Percentiles rank a stretch among this genome's conserved stretches.
Evolutionary conservation across 2,888 invertebrate species (phyloP).

Genomic region (Troilus luridus): DNA sequence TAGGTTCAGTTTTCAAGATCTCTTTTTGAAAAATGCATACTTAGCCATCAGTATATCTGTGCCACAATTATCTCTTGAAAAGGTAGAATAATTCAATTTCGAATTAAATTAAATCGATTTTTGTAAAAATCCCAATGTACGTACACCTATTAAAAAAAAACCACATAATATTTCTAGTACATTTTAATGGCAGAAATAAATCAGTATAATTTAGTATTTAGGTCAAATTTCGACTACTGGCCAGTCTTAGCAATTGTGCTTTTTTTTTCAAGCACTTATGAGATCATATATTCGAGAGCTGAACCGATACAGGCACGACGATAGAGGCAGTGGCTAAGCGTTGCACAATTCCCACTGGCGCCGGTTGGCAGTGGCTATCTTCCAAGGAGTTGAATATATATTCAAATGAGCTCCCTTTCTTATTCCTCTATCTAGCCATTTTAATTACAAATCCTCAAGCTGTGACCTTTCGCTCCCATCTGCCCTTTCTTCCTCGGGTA

Average conservation of each 20-base stretch:
- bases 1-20: too few species aligned
- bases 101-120: too few species aligned
- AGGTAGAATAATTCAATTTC: too few species aligned
- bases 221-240: too few species aligned
- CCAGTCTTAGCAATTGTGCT: neutral
- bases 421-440: constrained; percentile 27
- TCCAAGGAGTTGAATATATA: constrained; percentile 44
- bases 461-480: constrained; percentile 14
- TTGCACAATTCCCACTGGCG: neutral
- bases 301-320: neutral
- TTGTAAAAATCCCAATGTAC: too few species aligned
- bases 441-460: constrained; percentile 45
- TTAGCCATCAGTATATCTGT: too few species aligned
- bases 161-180: too few species aligned
- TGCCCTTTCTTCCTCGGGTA: neutral
- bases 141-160: too few species aligned
- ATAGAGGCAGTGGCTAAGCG: neutral
- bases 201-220: too few species aligned
- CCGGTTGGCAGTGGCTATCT: constrained; percentile 13
- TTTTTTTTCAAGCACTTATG: neutral
- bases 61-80: too few species aligned
- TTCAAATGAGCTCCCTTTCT: constrained; percentile 16
- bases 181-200: too few species aligned
- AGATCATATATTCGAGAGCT: neutral
- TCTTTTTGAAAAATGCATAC: too few species aligned